Evolutionary conservation across 1,140 invertebrate genomes (phyloP), one percentile per base, ranked within the genome.

Genomic region (Leguminivora glycinivorella): DNA sequence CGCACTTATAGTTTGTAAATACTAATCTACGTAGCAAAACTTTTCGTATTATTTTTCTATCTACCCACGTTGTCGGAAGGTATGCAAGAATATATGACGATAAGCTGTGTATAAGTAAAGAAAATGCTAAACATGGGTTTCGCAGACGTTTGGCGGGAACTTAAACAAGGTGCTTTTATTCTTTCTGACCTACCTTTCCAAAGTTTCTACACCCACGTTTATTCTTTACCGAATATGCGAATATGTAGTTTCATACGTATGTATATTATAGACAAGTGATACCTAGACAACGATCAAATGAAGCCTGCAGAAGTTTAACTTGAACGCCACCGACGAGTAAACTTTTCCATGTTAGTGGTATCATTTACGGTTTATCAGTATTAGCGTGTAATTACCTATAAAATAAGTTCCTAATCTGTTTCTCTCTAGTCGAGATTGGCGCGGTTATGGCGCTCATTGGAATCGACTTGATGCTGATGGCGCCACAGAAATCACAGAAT

Each of bases 391-490:
- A 9, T 34, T 34, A 34, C 31, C 31, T 34, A 34, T 10, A 34
- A 43, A 17, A 43, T 17, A 43, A 43, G 38, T 56, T n/a, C n/a
- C n/a, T n/a, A n/a, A n/a, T n/a, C n/a, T n/a, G n/a, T n/a, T n/a
- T n/a, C n/a, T 92, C 91, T 91, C 91, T 90, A 92, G 68, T 92
- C 91, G 5, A 92, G 75, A 68, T 92, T 90, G 19, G 89, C 89
- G 0, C 88, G 80, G 29, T 92, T 88, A 9, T 88, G 72, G 4
- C 90, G 75, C 71, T 92, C 91, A 56, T 83, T 87, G 52, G 85
- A 84, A 12, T 86, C 86, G 14, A 91, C 89, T 6, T 90, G 82
- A 67, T 88, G 86, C 71, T 92, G 89, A 75, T 91, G 89, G 0
- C 85, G 73, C 6, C n/a, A n/a, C n/a, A n/a, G n/a, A n/a, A n/a